Conservation (phyloP, 2,797 vertebrate species). For the Scarus forsteni region DNA sequence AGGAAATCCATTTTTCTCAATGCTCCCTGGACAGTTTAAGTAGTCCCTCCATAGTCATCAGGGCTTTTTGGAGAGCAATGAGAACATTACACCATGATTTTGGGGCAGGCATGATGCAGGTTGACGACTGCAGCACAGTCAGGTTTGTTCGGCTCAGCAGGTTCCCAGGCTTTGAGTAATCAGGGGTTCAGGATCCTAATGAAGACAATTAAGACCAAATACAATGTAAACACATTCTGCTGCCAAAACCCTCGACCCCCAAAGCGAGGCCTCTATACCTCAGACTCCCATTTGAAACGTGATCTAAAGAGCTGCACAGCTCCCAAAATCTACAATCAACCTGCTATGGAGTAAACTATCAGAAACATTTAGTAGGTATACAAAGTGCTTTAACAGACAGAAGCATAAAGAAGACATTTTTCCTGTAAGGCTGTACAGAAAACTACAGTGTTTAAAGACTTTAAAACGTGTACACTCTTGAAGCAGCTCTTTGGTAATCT, state of each 20-base stretch:
- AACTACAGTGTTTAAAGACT: too few relatives aligned
- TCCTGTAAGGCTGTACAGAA: too few relatives aligned
- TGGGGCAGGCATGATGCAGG: slow-evolving; percentile 44
- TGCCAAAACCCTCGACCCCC: slow-evolving; percentile 74
- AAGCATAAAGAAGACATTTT: too few relatives aligned
- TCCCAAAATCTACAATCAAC: slow-evolving; percentile 29
- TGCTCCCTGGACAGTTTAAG: slow-evolving; percentile 50
- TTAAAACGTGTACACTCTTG: too few relatives aligned
- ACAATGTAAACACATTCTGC: slow-evolving; percentile 74
- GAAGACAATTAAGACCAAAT: slow-evolving; percentile 82
- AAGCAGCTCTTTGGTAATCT: too few relatives aligned
- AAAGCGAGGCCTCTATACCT: slow-evolving; percentile 71
- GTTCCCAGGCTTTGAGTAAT: slow-evolving; percentile 71
- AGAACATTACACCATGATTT: slow-evolving; percentile 53
- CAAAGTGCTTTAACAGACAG: too few relatives aligned
- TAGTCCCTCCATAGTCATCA: slow-evolving; percentile 65
- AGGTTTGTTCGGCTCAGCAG: slow-evolving; percentile 72
- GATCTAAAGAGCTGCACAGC: slow-evolving; percentile 59
- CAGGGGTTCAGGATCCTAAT: slow-evolving; percentile 78
- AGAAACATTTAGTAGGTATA: background rate
- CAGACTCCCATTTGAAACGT: slow-evolving; percentile 61
- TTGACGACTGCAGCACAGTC: slow-evolving; percentile 57
- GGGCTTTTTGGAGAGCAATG: slow-evolving; percentile 57
- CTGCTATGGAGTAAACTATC: background rate
- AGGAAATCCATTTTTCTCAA: slow-evolving; percentile 63